A percentile compares a stretch with the other conserved stretches of the same genome.
phyloP scores from a whole-genome alignment of 1,140 invertebrate species.

The Neodiprion pinetum region DNA sequence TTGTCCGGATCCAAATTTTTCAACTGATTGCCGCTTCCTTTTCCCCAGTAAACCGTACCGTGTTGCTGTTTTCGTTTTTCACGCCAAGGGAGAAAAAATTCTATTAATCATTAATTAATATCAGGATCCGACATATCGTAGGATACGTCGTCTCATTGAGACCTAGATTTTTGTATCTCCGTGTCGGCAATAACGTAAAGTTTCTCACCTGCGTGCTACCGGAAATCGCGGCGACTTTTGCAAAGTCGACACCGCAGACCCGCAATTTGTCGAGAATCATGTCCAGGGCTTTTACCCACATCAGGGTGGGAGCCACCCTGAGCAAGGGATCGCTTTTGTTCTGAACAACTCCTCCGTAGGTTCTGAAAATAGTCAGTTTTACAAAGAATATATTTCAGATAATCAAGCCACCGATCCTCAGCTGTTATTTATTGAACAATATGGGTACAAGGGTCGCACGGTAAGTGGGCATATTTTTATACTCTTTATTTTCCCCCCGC shows the following conservation, averaged over 20 bases:
- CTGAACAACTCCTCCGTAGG: slow-evolving; percentile 80
- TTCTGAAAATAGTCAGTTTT: slow-evolving; percentile 61
- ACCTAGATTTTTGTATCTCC: no score
- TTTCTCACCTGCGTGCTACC: slow-evolving; percentile 84
- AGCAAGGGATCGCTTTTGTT: slow-evolving; percentile 64
- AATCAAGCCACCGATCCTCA: neutral
- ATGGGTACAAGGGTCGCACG: neutral
- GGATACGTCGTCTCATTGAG: no score
- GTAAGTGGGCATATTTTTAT: slow-evolving; percentile 10
- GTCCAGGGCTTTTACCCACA: slow-evolving; percentile 97
- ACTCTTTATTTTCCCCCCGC: neutral
- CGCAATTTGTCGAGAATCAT: slow-evolving; percentile 86
- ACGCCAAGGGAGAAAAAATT: neutral
- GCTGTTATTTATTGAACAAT: neutral
- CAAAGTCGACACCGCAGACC: slow-evolving; percentile 83
- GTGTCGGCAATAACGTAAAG: neutral
- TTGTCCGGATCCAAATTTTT: slow-evolving; percentile 72
- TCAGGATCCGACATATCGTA: no score
- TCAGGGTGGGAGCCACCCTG: slow-evolving; percentile 83
- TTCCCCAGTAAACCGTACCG: slow-evolving; percentile 93
- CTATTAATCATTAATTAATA: neutral
- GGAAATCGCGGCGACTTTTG: slow-evolving; percentile 81
- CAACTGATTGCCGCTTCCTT: slow-evolving; percentile 73
- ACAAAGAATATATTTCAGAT: slow-evolving; percentile 29
- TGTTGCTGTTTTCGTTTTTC: slow-evolving; percentile 80